These are phyloP conservation scores for Cottoperca gobio DNA, from an alignment of 2,797 vertebrate species.

Conservation along the genomic window DNA sequence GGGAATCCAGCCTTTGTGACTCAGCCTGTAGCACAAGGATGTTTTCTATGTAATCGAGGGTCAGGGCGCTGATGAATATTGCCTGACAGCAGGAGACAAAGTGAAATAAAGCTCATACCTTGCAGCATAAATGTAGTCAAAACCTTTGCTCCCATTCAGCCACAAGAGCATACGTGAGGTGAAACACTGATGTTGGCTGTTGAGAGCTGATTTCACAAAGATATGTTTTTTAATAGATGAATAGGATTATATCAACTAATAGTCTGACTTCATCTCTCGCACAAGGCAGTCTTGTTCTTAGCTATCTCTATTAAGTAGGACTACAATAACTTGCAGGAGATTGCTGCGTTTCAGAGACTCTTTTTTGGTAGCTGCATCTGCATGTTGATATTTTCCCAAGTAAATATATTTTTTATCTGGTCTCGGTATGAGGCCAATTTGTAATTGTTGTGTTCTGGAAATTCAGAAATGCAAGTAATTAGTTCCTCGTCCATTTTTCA, in stretches of 20 bases:
- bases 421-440: not conserved
- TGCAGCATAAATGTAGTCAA: not conserved
- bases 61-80: slow-evolving; percentile 11
- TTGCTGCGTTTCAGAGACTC: not conserved
- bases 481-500: not conserved
- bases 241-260: not conserved
- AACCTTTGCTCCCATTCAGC: not conserved
- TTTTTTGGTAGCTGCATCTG: not conserved
- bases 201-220: not conserved
- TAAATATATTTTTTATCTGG: not conserved
- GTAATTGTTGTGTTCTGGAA: not conserved
- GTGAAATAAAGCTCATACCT: not conserved
- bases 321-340: not conserved
- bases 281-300: not conserved
- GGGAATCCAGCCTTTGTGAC: slow-evolving; percentile 67
- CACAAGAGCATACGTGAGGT: not conserved
- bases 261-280: not conserved
- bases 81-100: slow-evolving; percentile 7
- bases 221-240: not conserved
- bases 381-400: not conserved
- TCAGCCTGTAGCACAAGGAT: slow-evolving; percentile 40
- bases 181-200: not conserved
- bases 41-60: slow-evolving; percentile 27
- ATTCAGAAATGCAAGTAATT: not conserved
- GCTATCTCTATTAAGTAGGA: not conserved